Evolutionary conservation across 2,113 vertebrate genomes (phyloP).

Genomic region (Amazona guildingii): DNA sequence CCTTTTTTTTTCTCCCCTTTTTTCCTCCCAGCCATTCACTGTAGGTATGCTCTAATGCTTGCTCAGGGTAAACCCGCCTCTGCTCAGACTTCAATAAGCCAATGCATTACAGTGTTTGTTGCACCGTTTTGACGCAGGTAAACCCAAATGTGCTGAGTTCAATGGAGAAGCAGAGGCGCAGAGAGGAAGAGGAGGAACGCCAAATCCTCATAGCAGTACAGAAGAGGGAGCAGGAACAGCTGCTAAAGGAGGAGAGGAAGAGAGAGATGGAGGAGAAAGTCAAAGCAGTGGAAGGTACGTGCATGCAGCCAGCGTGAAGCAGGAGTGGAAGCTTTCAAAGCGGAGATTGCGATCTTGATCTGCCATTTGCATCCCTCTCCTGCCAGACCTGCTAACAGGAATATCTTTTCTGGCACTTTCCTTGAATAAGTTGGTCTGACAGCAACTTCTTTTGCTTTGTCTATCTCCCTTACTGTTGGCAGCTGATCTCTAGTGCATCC

Average conservation of each 20-base stretch:
- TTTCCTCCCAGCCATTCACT: not conserved
- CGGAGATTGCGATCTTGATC: not conserved
- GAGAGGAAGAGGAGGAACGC: constrained; percentile 89
- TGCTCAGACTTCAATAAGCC: not conserved
- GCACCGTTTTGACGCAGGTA: constrained; percentile 62
- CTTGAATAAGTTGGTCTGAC: not conserved
- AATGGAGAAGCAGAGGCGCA: constrained; percentile 83
- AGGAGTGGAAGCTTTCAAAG: not conserved
- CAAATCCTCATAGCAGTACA: constrained; percentile 90
- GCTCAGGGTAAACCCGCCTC: not conserved
- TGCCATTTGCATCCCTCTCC: not conserved
- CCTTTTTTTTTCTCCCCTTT: not conserved
- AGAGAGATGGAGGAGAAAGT: constrained; percentile 89
- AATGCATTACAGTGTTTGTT: not conserved
- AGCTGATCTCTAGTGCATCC: not conserved
- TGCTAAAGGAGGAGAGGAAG: constrained; percentile 88
- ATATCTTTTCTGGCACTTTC: not conserved
- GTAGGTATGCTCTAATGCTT: not conserved
- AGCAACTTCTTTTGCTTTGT: not conserved
- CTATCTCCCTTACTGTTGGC: not conserved
- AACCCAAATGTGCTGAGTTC: constrained; percentile 68
- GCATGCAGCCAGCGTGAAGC: not conserved
- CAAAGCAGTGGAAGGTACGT: constrained; percentile 91
- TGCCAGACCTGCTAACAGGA: not conserved
- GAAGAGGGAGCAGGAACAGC: constrained; percentile 89